A percentile compares a stretch with the other conserved stretches of the same genome.
phyloP scores from a whole-genome alignment of 2,797 vertebrate genomes.

The Martes flavigula region DNA sequence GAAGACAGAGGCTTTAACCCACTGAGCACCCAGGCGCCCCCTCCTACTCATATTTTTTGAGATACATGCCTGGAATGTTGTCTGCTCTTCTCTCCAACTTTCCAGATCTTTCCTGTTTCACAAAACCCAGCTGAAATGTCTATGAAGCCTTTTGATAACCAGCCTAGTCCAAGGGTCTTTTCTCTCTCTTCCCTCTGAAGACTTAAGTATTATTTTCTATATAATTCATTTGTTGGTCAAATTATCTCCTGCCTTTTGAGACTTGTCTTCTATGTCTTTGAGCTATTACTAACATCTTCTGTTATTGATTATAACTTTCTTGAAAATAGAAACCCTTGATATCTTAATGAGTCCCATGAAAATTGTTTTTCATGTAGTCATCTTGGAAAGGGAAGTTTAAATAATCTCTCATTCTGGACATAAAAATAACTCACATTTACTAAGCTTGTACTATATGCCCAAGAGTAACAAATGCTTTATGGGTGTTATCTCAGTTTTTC shows the following conservation, averaged over 20 bases:
- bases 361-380: not conserved
- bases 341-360: not conserved
- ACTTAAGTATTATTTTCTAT: not conserved
- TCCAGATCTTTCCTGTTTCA: not conserved
- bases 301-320: slow-evolving; percentile 39
- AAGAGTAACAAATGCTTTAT: not conserved
- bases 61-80: not conserved
- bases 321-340: slow-evolving; percentile 32
- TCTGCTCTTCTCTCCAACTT: not conserved
- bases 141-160: not conserved
- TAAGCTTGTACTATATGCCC: not conserved
- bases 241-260: slow-evolving; percentile 1
- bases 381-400: slow-evolving; percentile 3
- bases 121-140: not conserved
- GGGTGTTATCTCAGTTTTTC: not conserved
- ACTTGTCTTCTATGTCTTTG: not conserved
- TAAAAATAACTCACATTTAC: slow-evolving; percentile 27
- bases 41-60: not conserved
- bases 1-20: no score
- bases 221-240: not conserved
- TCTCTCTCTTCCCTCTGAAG: not conserved
- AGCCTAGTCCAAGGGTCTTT: not conserved
- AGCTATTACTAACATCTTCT: slow-evolving; percentile 31
- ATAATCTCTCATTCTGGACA: not conserved
- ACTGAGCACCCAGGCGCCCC: no score